Evolutionary conservation across 2,113 vertebrate genomes (phyloP).

Genomic region (Prinia subflava): DNA sequence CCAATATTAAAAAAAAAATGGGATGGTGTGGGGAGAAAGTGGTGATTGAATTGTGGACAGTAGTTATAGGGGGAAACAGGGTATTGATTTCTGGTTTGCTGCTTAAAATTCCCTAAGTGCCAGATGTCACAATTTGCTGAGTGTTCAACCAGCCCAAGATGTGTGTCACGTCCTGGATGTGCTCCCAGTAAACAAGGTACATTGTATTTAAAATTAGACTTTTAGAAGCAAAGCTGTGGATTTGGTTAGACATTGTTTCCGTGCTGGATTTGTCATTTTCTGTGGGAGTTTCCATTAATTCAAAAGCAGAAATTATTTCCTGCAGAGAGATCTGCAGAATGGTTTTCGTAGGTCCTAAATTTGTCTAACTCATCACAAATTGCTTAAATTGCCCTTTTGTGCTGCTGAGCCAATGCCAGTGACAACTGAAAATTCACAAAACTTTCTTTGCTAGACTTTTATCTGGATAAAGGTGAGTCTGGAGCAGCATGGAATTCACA

Average conservation of each 20-base stretch:
- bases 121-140: background rate
- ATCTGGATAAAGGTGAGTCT: background rate
- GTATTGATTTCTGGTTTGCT: background rate
- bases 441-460: background rate
- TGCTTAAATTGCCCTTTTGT: background rate
- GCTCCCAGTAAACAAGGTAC: background rate
- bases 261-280: background rate
- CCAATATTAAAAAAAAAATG: background rate
- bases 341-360: background rate
- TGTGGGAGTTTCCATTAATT: background rate
- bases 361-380: background rate
- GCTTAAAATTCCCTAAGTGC: background rate
- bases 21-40: accelerated
- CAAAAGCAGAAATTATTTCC: background rate
- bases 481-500: background rate
- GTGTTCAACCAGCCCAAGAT: background rate
- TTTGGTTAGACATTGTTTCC: background rate
- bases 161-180: background rate
- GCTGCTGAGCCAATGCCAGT: background rate
- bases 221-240: background rate
- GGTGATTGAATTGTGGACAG: background rate
- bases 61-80: background rate
- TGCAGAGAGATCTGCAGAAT: background rate
- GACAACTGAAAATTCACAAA: background rate
- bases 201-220: accelerated